These are phyloP conservation scores for Empis stercorea DNA, from an alignment of 2,888 invertebrate genomes.

Conservation along the genomic window DNA sequence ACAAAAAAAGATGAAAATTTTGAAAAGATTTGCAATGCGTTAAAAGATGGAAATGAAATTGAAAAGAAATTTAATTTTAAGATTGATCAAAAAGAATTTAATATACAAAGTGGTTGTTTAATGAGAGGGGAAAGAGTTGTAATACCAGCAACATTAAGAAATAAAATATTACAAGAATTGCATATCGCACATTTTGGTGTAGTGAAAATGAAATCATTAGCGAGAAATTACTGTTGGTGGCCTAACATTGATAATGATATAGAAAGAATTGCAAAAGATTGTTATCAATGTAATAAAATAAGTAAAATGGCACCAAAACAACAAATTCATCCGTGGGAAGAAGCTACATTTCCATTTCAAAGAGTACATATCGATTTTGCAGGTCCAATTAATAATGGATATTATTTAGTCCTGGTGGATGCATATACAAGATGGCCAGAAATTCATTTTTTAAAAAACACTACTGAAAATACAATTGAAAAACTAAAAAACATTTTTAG, in stretches of 20 bases:
- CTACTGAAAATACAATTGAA: constrained; percentile 10
- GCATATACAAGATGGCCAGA: constrained; percentile 34
- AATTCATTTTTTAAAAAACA: constrained; percentile 17
- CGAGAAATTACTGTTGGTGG: constrained; percentile 16
- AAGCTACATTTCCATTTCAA: constrained; percentile 11
- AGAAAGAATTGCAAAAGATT: constrained; percentile 12
- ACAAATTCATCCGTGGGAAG: constrained; percentile 7
- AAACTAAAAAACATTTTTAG: constrained; percentile 13
- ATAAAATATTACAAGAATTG: constrained; percentile 10
- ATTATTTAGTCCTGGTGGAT: constrained; percentile 29
- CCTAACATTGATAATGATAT: constrained; percentile 14
- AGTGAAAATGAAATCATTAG: constrained; percentile 8
- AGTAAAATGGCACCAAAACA: constrained; percentile 4
- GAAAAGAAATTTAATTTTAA: not conserved
- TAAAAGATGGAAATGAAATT: constrained; percentile 1
- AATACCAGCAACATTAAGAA: constrained; percentile 11
- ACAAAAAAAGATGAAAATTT: not conserved
- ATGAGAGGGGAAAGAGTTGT: constrained; percentile 12
- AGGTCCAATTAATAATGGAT: constrained; percentile 7
- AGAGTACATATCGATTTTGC: constrained; percentile 14
- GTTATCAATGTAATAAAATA: constrained; percentile 2
- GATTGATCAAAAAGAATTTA: not conserved
- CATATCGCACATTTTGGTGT: constrained; percentile 14
- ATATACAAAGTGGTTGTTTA: constrained; percentile 2
- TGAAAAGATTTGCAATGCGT: not conserved